Percentiles rank a stretch among this genome's conserved stretches.
These are phyloP conservation scores for Yponomeuta evonymella DNA, from an alignment of 2,888 invertebrate species.

Conservation along the genomic window DNA sequence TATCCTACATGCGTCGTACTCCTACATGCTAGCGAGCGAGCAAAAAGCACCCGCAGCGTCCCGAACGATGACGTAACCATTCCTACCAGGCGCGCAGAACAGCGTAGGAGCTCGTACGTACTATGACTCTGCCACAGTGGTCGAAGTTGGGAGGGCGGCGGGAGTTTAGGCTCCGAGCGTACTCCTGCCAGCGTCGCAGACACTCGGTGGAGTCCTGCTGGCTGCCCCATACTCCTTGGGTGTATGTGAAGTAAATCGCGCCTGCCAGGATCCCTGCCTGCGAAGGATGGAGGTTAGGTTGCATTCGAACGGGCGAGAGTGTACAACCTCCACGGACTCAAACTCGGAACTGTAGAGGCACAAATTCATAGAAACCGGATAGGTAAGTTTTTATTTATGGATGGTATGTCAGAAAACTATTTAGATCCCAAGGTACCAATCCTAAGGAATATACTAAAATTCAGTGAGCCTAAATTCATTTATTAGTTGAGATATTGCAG, in stretches of 20 bases:
- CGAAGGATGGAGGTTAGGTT: constrained; percentile 7
- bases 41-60: constrained; percentile 7
- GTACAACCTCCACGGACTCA: neutral
- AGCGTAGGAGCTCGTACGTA: constrained; percentile 36
- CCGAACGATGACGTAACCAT: constrained; percentile 56
- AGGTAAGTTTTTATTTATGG: too few relatives aligned
- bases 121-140: constrained; percentile 56
- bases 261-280: constrained; percentile 67
- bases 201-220: constrained; percentile 63
- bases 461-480: too few relatives aligned
- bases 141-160: constrained; percentile 61
- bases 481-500: too few relatives aligned
- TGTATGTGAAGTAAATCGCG: constrained; percentile 61
- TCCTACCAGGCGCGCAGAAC: constrained; percentile 45
- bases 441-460: too few relatives aligned
- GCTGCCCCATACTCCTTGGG: constrained; percentile 68
- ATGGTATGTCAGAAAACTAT: too few relatives aligned
- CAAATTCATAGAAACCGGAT: too few relatives aligned
- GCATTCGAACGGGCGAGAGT: neutral
- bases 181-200: constrained; percentile 61
- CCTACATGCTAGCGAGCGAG: constrained; percentile 17
- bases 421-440: too few relatives aligned
- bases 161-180: constrained; percentile 57
- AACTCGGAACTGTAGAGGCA: neutral
- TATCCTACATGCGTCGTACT: too few relatives aligned